phyloP scores from a whole-genome alignment of 2,113 vertebrate genomes.

The Sclerurus mexicanus region DNA sequence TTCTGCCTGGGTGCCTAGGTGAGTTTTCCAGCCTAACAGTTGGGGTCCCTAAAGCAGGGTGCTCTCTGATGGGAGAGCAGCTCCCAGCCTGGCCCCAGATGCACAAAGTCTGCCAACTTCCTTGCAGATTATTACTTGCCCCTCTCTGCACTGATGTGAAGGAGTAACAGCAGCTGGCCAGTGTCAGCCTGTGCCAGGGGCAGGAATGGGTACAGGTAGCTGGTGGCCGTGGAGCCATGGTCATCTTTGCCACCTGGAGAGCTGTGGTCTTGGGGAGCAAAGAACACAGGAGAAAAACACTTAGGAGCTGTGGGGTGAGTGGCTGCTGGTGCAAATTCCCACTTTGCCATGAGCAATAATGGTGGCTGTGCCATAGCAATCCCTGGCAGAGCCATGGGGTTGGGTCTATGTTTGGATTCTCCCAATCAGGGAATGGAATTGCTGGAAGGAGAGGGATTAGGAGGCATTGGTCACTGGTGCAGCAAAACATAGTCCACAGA shows the following conservation, averaged over 20 bases:
- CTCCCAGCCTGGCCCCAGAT: neutral
- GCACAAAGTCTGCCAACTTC: neutral
- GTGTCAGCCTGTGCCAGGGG: neutral
- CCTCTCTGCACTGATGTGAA: neutral
- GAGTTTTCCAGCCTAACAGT: neutral
- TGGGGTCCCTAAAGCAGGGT: rapidly evolving
- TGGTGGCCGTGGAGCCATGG: neutral
- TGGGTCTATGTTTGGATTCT: neutral
- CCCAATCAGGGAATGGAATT: neutral
- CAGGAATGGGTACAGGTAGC: neutral
- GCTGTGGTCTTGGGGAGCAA: rapidly evolving
- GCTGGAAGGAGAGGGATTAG: neutral
- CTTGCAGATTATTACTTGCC: neutral
- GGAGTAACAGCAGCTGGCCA: neutral
- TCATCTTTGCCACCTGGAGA: neutral
- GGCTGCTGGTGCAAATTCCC: neutral
- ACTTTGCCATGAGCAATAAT: neutral
- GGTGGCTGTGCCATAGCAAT: rapidly evolving
- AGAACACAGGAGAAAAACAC: neutral
- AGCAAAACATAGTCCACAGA: neutral
- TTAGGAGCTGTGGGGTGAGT: neutral
- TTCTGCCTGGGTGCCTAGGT: neutral
- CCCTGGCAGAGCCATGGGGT: neutral
- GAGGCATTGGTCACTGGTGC: rapidly evolving
- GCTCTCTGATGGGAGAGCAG: neutral